Evolutionary conservation across 2,113 vertebrate species (phyloP), one percentile per base, ranked within the genome.

Genomic region (Desmodus rotundus): DNA sequence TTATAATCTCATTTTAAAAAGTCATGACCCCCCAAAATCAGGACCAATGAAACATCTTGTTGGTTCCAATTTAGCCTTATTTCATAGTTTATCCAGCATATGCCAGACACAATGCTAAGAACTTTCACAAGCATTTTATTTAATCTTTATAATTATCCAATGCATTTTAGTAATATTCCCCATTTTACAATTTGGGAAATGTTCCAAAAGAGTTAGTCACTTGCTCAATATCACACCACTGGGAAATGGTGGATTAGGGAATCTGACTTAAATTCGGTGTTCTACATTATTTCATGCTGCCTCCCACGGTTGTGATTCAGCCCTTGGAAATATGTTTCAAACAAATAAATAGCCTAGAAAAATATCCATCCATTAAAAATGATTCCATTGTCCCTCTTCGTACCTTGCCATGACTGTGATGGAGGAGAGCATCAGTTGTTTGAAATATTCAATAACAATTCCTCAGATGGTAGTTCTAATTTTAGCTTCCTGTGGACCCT

Each of bases 361-460:
- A 91, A 80, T 41, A 89, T 19, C 31, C 52, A 86, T 43, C 70
- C 63, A 92, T 86, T 96, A 93, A 84, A 97, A 94, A 56, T 33
- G 19, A 77, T 90, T 95, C 36, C 54, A 70, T 87, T 90, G 76
- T 91, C n/a, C 36, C 84, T 92, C 85, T 31, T 41, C 45, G 33
- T 78, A 82, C 77, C 72, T 95, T 94, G 54, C 56, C 61, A 77
- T 90, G 67, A 26, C 41, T 74, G 19, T 87, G 77, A 94, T 91
- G 50, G 72, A 94, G 81, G 72, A 78, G 17, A 95, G 50, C 81
- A 83, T 68, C 72, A 63, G 77, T 88, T 96, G 61, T 95, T 96
- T 91, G 95, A 97, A 97, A 97, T 87, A 92, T 89, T 78, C 90
- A 92, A 73, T 52, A 96, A 96, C 72, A 96, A 92, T 74, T 93